These are phyloP conservation scores for Lasioglossum marginatum DNA, from an alignment of 2,888 invertebrate genomes.

Conservation along the genomic window DNA sequence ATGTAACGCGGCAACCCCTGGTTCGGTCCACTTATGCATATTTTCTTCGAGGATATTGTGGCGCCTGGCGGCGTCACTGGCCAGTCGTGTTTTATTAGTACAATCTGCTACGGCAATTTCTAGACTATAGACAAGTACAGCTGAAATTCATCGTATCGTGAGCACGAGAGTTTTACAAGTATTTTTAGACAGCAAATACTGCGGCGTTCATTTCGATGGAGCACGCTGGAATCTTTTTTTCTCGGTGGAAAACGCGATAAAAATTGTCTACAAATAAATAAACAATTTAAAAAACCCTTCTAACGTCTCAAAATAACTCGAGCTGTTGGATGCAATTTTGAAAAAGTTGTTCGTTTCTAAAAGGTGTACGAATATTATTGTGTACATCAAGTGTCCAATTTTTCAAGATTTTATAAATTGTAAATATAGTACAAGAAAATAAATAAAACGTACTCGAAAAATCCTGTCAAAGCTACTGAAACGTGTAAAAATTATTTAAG, in stretches of 20 bases:
- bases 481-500: too few species aligned
- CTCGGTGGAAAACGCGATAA: neutral
- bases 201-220: neutral
- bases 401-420: too few species aligned
- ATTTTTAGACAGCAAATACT: neutral
- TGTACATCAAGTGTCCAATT: too few species aligned
- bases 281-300: neutral
- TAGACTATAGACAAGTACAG: neutral
- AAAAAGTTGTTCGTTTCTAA: too few species aligned
- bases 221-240: neutral
- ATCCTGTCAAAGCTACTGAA: too few species aligned
- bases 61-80: slow-evolving; percentile 1
- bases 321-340: too few species aligned
- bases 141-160: neutral
- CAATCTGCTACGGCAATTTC: neutral
- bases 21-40: neutral
- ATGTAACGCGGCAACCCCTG: slow-evolving; percentile 1
- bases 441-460: too few species aligned
- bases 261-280: neutral
- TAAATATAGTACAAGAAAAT: too few species aligned
- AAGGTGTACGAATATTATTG: too few species aligned
- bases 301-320: too few species aligned
- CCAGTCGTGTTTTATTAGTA: neutral
- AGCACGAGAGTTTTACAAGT: neutral
- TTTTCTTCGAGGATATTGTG: neutral